Percentiles rank a stretch among this genome's conserved stretches.
Conservation (phyloP, 2,113 vertebrate genomes). For the Phainopepla nitens region DNA sequence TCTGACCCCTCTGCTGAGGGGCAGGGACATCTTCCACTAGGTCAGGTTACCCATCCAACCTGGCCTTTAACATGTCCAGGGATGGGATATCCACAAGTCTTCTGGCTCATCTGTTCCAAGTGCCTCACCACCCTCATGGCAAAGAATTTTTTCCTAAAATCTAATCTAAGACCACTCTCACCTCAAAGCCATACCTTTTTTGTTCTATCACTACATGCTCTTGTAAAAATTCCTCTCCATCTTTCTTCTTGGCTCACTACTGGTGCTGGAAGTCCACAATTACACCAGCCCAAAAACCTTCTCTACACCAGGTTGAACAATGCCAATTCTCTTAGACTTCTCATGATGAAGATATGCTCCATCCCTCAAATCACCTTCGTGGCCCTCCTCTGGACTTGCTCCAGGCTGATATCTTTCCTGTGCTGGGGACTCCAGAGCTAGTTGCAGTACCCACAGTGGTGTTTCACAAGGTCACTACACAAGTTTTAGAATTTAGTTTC, state of each 20-base stretch:
- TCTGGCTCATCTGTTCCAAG: not conserved
- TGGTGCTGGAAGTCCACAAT: not conserved
- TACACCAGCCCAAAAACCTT: not conserved
- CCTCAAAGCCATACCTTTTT: not conserved
- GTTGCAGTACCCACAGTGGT: not conserved
- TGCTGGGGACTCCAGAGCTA: not conserved
- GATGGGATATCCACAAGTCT: not conserved
- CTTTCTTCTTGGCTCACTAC: not conserved
- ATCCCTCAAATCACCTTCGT: not conserved
- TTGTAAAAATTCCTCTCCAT: not conserved
- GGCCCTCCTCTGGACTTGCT: not conserved
- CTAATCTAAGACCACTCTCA: not conserved
- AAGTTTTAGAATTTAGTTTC: not conserved
- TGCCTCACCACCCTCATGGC: not conserved
- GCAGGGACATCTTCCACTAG: not conserved
- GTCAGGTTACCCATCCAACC: not conserved
- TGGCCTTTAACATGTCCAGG: not conserved
- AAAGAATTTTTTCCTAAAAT: not conserved
- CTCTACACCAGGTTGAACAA: not conserved
- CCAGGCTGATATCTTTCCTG: not conserved
- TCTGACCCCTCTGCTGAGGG: accelerated
- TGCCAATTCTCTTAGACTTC: too few relatives aligned
- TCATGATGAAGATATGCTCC: not conserved
- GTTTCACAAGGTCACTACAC: not conserved
- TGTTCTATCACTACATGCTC: not conserved